Evolutionary conservation across 2,797 vertebrate species (phyloP), one percentile per base, ranked within the genome.

Genomic region (Phataginus tetradactyla): DNA sequence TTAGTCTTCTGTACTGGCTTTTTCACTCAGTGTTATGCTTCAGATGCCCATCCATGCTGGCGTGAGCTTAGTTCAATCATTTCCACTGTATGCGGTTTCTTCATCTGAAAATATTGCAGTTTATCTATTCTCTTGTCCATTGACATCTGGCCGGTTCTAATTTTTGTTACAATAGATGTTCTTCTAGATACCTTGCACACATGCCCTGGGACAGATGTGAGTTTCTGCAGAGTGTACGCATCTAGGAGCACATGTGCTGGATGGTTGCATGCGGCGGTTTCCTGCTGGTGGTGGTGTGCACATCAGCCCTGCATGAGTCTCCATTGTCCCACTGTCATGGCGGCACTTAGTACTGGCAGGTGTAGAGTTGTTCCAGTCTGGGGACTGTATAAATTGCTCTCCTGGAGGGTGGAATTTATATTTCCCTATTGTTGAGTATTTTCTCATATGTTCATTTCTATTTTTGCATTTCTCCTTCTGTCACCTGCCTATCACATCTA

Each of bases 281-380:
- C 1, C 7, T 2, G 13, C 27, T 13, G 23, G 7, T 12, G 23
- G 15, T 0, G 4, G 4, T 29, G 34, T 11, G 15, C 37, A 3
- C 5, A 3, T 5, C 5, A 17, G 3, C 21, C 4, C 0, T 1
- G 2, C 0, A 13, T 17, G 10, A 14, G 9, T 18, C 29, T 61
- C 18, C 12, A 1, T 0, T 1, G 2, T 1, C 29, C 4, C 17
- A 0, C 1, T 0, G 1, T 14, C 55, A 3, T 21, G 4, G 11
- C 23, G 7, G 1, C 7, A n/a, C 23, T 5, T 13, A 66, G 14
- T 14, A 1, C 3, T 64, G 25, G 42, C 25, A 4, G n/a, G 15
- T 6, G 21, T 10, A 23, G 10, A 2, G 18, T 9, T 20, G 34
- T 3, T 53, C 34, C 8, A 8, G 2, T 75, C 13, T 1, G 42